These are phyloP conservation scores for Gerris lacustris DNA, from an alignment of 2,888 invertebrate genomes.

Conservation along the genomic window DNA sequence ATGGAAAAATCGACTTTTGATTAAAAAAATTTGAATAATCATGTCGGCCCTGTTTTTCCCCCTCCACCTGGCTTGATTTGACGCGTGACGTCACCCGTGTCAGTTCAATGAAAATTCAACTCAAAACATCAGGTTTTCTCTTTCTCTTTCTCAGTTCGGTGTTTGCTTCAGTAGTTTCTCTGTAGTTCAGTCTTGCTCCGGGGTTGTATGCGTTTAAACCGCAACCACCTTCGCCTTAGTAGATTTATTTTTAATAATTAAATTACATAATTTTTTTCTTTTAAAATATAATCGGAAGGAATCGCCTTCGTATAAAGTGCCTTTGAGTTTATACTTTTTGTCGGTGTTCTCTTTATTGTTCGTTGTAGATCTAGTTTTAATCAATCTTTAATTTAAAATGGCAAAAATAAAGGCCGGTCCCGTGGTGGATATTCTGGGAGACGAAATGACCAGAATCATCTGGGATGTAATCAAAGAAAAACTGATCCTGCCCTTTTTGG, in stretches of 20 bases:
- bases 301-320: no score
- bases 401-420: slow-evolving; percentile 50
- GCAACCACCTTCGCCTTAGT: no score
- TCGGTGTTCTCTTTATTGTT: no score
- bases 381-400: slow-evolving; percentile 21
- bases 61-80: background rate
- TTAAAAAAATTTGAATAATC: slow-evolving; percentile 1
- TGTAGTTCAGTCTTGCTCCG: no score
- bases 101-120: background rate
- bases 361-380: no score
- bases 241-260: no score
- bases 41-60: background rate
- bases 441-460: slow-evolving; percentile 94
- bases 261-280: no score
- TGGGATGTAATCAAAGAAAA: slow-evolving; percentile 98
- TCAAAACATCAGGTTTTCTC: background rate
- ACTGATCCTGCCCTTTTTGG: slow-evolving; percentile 87
- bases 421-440: slow-evolving; percentile 85
- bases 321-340: no score
- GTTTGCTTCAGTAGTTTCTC: background rate
- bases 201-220: no score
- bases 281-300: no score
- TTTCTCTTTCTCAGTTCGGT: background rate
- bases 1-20: background rate
- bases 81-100: background rate